Evolutionary conservation across 2,888 invertebrate genomes (phyloP).

Genomic region (Eupithecia insigniata): DNA sequence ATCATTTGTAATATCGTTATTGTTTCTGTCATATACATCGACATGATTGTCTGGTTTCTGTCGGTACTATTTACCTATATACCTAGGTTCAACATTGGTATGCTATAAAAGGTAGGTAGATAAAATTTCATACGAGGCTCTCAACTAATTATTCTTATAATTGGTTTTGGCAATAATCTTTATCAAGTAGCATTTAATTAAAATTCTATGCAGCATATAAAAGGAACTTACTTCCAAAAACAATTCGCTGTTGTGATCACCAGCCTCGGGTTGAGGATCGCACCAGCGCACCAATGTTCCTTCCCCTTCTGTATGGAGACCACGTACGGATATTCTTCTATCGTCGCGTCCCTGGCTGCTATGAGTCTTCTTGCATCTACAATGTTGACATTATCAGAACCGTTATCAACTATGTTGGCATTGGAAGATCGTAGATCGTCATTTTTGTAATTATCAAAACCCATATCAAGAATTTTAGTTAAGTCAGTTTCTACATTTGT

Average conservation of each 20-base stretch:
- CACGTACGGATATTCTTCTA: conserved; percentile 73
- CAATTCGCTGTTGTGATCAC: conserved; percentile 78
- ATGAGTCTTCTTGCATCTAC: conserved; percentile 63
- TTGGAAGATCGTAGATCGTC: neutral
- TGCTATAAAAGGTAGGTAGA: neutral
- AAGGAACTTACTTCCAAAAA: conserved; percentile 73
- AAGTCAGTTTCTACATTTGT: neutral
- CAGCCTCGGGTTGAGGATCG: conserved; percentile 68
- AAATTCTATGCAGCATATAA: neutral
- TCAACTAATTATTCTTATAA: neutral
- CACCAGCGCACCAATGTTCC: conserved; percentile 76
- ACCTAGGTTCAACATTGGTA: neutral
- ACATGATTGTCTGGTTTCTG: neutral
- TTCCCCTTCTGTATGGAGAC: conserved; percentile 71
- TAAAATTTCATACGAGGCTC: no score
- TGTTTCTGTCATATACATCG: neutral
- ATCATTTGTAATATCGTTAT: no score
- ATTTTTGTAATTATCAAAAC: neutral
- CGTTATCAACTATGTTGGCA: neutral
- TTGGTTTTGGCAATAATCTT: neutral
- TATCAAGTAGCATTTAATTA: neutral
- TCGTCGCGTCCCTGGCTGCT: conserved; percentile 63
- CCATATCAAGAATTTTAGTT: neutral
- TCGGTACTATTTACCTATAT: neutral
- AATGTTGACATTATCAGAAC: conserved; percentile 28